Evolutionary conservation across 2,888 invertebrate species (phyloP).

Genomic region (Phaedon cochleariae): DNA sequence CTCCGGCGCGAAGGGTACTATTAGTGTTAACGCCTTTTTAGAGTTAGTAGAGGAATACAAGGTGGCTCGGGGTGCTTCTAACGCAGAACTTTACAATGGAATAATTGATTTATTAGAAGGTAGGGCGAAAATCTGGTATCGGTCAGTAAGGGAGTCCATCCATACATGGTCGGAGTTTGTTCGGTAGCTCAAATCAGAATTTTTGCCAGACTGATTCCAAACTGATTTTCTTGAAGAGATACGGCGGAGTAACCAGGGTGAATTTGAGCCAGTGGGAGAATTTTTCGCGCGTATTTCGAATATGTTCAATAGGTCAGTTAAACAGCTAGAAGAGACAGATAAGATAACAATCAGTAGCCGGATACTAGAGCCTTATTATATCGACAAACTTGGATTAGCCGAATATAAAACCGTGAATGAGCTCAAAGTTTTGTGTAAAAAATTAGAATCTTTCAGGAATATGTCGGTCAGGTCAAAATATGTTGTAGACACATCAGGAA

Average conservation of each 20-base stretch:
- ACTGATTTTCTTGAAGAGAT: slow-evolving; percentile 6
- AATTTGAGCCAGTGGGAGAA: slow-evolving; percentile 3
- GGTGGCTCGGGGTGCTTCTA: no score
- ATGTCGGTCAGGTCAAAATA: not conserved
- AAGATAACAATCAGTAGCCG: not conserved
- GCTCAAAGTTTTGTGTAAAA: not conserved
- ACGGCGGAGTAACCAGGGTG: slow-evolving; percentile 4
- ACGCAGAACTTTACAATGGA: slow-evolving; percentile 3
- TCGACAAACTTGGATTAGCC: slow-evolving; percentile 7
- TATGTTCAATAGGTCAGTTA: slow-evolving; percentile 7
- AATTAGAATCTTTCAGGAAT: slow-evolving; percentile 4
- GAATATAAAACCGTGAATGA: slow-evolving; percentile 8
- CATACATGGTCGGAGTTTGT: slow-evolving; percentile 11
- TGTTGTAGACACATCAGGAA: not conserved
- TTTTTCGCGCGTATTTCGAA: slow-evolving; percentile 11
- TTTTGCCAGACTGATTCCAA: slow-evolving; percentile 12
- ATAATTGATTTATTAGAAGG: slow-evolving; percentile 16
- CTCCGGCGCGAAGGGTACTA: not conserved
- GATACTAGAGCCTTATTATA: slow-evolving; percentile 4
- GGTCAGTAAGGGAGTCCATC: not conserved
- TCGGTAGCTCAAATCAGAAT: not conserved
- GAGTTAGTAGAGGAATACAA: slow-evolving; percentile 10
- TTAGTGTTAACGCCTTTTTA: slow-evolving; percentile 6
- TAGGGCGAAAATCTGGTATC: slow-evolving; percentile 11
- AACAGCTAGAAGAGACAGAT: not conserved